A percentile compares a stretch with the other conserved stretches of the same genome.
Conservation (phyloP, 2,888 invertebrate genomes). For the Blera fallax region DNA sequence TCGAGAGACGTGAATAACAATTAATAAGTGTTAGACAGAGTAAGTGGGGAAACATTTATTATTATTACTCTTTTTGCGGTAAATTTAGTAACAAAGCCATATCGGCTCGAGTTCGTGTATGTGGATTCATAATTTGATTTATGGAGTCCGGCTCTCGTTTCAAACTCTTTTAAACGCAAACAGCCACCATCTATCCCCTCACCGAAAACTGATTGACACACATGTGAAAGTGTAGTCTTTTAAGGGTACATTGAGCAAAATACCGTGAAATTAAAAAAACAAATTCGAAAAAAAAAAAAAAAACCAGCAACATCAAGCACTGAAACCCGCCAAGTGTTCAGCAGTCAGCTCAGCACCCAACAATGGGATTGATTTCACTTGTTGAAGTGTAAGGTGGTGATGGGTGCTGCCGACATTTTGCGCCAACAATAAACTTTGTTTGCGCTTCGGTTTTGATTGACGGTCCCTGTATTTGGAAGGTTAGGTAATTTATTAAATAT, state of each 20-base stretch:
- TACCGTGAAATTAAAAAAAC: conserved; percentile 52
- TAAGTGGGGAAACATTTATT: background rate
- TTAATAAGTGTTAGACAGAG: conserved; percentile 36
- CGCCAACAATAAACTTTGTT: conserved; percentile 37
- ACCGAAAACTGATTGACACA: conserved; percentile 35
- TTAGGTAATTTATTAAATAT: conserved; percentile 21
- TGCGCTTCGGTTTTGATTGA: conserved; percentile 12
- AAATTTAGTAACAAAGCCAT: conserved; percentile 46
- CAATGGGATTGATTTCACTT: conserved; percentile 71
- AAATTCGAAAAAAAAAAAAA: conserved; percentile 22
- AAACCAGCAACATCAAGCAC: conserved; percentile 4
- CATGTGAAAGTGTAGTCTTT: conserved; percentile 62
- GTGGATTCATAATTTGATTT: conserved; percentile 34
- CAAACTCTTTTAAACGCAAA: conserved; percentile 5
- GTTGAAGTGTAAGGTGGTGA: conserved; percentile 47
- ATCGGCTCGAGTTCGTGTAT: background rate
- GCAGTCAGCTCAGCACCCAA: conserved; percentile 32
- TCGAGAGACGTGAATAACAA: conserved; percentile 46
- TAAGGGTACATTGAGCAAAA: conserved; percentile 65
- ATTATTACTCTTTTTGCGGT: conserved; percentile 32
- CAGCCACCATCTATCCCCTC: background rate
- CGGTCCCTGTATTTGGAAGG: conserved; percentile 11
- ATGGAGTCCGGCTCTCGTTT: conserved; percentile 46
- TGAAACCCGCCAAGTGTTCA: conserved; percentile 61
- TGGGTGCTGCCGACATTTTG: conserved; percentile 26